phyloP scores from a whole-genome alignment of 2,797 vertebrate species.

The Rhynchonycteris naso region DNA sequence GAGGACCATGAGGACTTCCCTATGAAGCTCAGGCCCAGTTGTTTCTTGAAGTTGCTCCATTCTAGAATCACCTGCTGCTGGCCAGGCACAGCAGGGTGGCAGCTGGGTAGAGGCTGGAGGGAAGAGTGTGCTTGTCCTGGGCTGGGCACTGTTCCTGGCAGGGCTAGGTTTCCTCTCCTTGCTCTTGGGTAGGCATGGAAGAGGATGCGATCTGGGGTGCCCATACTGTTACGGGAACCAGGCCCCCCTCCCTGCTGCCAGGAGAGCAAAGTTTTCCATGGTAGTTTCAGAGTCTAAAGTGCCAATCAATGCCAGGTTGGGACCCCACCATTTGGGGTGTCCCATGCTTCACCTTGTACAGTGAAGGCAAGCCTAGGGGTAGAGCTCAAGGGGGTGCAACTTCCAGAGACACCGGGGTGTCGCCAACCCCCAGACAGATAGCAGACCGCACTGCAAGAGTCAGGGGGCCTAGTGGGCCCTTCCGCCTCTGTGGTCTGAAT shows the following conservation, averaged over 20 bases:
- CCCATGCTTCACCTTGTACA: neutral
- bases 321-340: neutral
- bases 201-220: neutral
- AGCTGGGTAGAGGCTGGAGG: neutral
- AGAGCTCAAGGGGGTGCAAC: neutral
- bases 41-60: neutral
- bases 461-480: neutral
- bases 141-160: neutral
- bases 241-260: accelerated
- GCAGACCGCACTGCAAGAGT: neutral
- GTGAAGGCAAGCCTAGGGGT: neutral
- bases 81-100: neutral
- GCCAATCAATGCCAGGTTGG: accelerated
- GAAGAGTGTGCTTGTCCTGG: neutral
- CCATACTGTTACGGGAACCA: accelerated
- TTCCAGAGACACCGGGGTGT: neutral
- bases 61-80: neutral
- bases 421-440: neutral
- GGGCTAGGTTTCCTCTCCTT: neutral
- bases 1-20: neutral
- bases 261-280: accelerated
- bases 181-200: no score
- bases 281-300: neutral
- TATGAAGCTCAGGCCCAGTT: neutral
- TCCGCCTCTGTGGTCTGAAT: neutral